Conservation (phyloP, 2,888 invertebrate species). For the Limnephilus lunatus region DNA sequence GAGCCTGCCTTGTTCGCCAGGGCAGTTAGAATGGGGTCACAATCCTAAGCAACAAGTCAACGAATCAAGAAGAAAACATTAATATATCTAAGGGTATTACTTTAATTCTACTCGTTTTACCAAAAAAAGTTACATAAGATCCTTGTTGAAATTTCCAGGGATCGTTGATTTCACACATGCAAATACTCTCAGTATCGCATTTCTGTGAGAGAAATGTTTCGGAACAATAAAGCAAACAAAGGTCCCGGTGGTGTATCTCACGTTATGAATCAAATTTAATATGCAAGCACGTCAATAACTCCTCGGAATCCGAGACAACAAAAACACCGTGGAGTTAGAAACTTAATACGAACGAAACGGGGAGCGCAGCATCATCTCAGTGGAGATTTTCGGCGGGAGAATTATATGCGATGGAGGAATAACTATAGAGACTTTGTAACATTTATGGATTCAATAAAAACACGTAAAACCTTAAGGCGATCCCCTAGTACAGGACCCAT, state of each 20-base stretch:
- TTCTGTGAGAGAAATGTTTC: constrained; percentile 10
- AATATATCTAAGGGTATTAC: no score
- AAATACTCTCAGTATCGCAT: neutral
- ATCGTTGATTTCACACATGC: neutral
- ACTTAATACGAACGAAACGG: constrained; percentile 33
- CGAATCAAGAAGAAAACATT: no score
- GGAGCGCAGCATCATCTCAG: constrained; percentile 3
- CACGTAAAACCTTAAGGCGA: no score
- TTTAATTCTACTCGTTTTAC: neutral
- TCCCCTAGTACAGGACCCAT: no score
- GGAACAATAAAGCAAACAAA: neutral
- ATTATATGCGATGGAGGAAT: neutral
- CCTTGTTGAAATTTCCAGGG: neutral
- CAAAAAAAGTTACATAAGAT: neutral
- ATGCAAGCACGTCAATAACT: constrained; percentile 42
- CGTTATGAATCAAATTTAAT: constrained; percentile 51
- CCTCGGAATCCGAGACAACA: constrained; percentile 47
- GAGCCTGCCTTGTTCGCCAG: no score
- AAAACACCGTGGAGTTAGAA: constrained; percentile 42
- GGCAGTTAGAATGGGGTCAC: no score
- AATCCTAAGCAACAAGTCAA: no score
- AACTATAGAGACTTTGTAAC: neutral
- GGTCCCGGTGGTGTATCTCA: constrained; percentile 16
- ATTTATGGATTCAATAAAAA: neutral
- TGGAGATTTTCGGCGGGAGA: neutral